Evolutionary conservation across 1,140 invertebrate genomes (phyloP).

Genomic region (Drosophila obscura): DNA sequence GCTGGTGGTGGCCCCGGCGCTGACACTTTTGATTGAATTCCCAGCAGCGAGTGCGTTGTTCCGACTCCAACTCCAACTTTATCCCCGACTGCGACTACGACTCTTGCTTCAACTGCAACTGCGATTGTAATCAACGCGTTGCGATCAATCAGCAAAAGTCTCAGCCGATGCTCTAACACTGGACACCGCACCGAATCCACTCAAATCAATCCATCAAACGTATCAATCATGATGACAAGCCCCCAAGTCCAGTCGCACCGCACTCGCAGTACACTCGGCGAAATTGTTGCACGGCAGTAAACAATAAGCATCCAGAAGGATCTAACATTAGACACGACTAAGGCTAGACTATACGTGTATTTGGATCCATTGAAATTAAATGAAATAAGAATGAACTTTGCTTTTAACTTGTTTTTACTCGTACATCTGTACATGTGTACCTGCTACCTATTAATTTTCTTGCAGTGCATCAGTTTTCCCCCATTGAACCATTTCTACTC

Average conservation of each 20-base stretch:
- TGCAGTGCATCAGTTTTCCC: constrained; percentile 35
- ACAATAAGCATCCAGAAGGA: background rate
- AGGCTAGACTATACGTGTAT: background rate
- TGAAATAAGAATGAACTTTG: background rate
- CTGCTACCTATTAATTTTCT: constrained; percentile 4
- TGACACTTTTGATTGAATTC: constrained; percentile 83
- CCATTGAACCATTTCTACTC: constrained; percentile 46
- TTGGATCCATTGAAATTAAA: background rate
- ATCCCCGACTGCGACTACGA: too few species aligned
- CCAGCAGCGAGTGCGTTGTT: constrained; percentile 70
- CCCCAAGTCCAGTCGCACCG: constrained; percentile 12
- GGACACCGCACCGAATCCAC: constrained; percentile 53
- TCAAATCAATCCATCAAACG: constrained; percentile 83
- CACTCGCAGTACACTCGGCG: background rate
- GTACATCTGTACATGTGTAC: too few species aligned
- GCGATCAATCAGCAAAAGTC: constrained; percentile 72
- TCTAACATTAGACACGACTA: too few species aligned
- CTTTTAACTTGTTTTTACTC: background rate
- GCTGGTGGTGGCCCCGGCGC: constrained; percentile 40
- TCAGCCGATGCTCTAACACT: constrained; percentile 56
- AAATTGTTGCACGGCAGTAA: background rate
- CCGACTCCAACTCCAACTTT: constrained; percentile 32
- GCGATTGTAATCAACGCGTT: constrained; percentile 78
- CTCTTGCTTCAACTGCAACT: constrained; percentile 6
- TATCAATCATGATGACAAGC: constrained; percentile 83